phyloP scores from a whole-genome alignment of 2,797 vertebrate species.

The Falco biarmicus region DNA sequence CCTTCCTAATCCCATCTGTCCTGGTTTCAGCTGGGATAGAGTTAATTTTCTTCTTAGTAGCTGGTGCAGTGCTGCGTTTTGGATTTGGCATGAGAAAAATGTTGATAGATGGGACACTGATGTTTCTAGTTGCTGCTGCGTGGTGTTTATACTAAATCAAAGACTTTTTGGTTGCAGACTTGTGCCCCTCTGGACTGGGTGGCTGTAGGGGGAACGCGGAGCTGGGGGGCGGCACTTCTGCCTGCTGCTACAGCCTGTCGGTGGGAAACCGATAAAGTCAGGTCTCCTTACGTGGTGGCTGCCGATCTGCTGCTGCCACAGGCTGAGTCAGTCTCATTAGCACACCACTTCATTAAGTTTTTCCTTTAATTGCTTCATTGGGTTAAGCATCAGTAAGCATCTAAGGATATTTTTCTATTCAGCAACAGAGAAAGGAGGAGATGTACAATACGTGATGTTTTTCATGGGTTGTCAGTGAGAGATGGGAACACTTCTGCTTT shows the following conservation, averaged over 20 bases:
- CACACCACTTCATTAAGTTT: constrained; percentile 8
- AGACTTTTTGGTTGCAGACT: neutral
- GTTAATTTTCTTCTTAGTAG: no score
- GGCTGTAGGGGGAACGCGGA: neutral
- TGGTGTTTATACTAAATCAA: no score
- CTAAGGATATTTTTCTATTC: neutral
- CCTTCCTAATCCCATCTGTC: neutral
- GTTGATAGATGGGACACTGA: no score
- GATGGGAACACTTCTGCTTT: neutral
- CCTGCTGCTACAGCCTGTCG: neutral
- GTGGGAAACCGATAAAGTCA: neutral
- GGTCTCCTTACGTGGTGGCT: neutral
- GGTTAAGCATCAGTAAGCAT: neutral
- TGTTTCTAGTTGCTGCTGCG: no score
- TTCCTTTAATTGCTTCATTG: neutral
- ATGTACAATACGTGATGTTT: neutral
- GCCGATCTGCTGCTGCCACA: neutral
- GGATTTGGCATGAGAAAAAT: no score
- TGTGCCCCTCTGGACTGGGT: neutral
- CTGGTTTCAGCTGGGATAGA: no score
- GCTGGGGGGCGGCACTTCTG: neutral
- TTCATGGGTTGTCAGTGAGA: neutral
- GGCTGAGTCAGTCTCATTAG: constrained; percentile 19
- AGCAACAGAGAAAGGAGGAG: neutral
- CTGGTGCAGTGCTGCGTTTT: no score